Evolutionary conservation across 2,888 invertebrate genomes (phyloP).

Genomic region (Dolomedes plantarius): DNA sequence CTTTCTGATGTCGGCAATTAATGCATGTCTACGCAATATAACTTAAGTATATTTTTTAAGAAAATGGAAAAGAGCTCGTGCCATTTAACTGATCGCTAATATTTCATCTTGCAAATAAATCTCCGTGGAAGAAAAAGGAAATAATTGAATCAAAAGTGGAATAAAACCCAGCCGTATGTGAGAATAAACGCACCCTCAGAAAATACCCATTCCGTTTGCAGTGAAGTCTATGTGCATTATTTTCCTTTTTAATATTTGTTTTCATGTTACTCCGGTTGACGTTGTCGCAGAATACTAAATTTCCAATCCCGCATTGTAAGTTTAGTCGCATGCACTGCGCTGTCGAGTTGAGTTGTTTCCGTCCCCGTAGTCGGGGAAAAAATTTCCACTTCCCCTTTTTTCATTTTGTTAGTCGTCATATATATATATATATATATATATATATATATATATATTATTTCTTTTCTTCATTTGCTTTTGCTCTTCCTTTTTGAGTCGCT

Average conservation of each 20-base stretch:
- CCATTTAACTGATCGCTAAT: neutral
- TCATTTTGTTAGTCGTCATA: conserved; percentile 32
- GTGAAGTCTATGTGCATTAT: conserved; percentile 26
- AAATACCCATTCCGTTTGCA: neutral
- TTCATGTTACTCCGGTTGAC: conserved; percentile 53
- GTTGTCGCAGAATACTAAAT: conserved; percentile 65
- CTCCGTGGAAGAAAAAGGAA: neutral
- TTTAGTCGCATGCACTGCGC: conserved; percentile 11
- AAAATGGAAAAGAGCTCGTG: neutral
- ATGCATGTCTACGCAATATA: too few species aligned
- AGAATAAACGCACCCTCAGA: neutral
- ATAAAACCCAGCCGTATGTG: neutral
- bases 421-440: too few species aligned
- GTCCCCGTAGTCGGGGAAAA: conserved; percentile 39
- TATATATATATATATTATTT: too few species aligned
- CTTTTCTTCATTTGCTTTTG: conserved; percentile 15
- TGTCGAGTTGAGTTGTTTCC: conserved; percentile 56
- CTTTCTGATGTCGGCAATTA: too few species aligned
- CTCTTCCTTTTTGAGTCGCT: conserved; percentile 39
- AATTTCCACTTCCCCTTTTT: conserved; percentile 23
- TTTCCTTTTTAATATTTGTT: conserved; percentile 58
- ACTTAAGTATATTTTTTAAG: too few species aligned
- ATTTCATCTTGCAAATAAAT: neutral
- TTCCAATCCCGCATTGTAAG: conserved; percentile 67
- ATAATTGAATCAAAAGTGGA: neutral